Percentiles rank a stretch among this genome's conserved stretches.
phyloP scores from a whole-genome alignment of 2,113 vertebrate genomes.

The Pygoscelis adeliae region DNA sequence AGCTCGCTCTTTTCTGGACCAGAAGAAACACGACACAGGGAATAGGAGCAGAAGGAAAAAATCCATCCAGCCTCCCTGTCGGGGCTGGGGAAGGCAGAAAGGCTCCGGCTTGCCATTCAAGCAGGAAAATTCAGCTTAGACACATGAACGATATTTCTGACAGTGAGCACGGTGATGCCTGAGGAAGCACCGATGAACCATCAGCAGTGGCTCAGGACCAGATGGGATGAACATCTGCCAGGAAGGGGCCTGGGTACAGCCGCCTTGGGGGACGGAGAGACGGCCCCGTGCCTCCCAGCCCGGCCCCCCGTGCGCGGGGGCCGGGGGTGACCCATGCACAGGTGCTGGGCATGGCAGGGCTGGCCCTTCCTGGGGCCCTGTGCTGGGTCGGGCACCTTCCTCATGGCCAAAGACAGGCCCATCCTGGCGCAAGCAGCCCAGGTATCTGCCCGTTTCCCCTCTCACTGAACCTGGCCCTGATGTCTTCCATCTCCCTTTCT shows the following conservation, averaged over 20 bases:
- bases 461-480: background rate
- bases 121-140: background rate
- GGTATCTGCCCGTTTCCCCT: background rate
- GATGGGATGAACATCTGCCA: background rate
- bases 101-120: background rate
- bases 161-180: rapidly evolving
- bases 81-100: background rate
- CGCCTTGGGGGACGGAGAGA: rapidly evolving
- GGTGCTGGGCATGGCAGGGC: background rate
- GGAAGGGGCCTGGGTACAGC: background rate
- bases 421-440: background rate
- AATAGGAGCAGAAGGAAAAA: background rate
- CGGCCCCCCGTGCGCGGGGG: background rate
- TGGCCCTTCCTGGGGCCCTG: rapidly evolving
- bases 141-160: background rate
- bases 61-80: background rate
- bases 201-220: background rate
- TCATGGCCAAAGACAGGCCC: background rate
- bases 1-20: background rate
- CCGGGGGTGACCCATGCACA: background rate
- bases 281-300: background rate
- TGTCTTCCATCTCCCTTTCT: background rate
- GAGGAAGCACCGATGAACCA: background rate
- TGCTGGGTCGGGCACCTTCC: background rate
- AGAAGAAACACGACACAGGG: background rate